Conservation (phyloP, 64 coral and sea anemone genomes). For the Hydrozoanthus tunicans region DNA sequence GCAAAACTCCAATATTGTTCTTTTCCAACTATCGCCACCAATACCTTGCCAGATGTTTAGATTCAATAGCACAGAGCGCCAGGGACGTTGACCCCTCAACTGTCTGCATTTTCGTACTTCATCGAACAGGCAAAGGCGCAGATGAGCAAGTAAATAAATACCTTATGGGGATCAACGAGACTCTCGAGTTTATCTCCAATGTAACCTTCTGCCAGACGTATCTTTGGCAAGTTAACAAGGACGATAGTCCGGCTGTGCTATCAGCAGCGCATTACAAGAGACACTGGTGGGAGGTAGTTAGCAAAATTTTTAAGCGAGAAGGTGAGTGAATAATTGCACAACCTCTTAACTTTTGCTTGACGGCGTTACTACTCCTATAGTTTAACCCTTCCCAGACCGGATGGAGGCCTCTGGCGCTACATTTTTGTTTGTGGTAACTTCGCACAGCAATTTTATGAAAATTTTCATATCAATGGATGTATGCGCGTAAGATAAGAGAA, state of each 20-base stretch:
- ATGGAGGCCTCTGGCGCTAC: no score
- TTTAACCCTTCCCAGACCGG: no score
- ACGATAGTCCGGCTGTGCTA: background rate
- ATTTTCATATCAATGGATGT: no score
- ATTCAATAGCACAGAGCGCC: background rate
- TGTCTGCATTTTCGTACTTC: slow-evolving; percentile 40
- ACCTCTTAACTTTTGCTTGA: no score
- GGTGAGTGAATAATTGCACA: no score
- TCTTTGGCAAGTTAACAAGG: background rate
- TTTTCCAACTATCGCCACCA: slow-evolving; percentile 42
- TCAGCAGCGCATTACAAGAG: background rate
- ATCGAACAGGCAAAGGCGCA: background rate
- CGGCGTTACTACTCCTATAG: no score
- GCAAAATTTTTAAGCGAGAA: no score
- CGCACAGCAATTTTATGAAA: no score
- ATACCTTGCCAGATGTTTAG: slow-evolving; percentile 7
- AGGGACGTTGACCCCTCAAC: slow-evolving; percentile 41
- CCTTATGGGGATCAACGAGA: background rate
- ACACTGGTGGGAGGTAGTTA: no score
- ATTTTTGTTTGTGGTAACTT: no score
- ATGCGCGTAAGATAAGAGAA: no score
- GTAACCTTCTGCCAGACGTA: slow-evolving; percentile 13
- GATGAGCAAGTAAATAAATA: background rate
- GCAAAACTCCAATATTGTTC: background rate
- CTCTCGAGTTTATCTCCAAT: background rate